phyloP scores from a whole-genome alignment of 2,888 invertebrate species.

The Hypsopygia costalis region DNA sequence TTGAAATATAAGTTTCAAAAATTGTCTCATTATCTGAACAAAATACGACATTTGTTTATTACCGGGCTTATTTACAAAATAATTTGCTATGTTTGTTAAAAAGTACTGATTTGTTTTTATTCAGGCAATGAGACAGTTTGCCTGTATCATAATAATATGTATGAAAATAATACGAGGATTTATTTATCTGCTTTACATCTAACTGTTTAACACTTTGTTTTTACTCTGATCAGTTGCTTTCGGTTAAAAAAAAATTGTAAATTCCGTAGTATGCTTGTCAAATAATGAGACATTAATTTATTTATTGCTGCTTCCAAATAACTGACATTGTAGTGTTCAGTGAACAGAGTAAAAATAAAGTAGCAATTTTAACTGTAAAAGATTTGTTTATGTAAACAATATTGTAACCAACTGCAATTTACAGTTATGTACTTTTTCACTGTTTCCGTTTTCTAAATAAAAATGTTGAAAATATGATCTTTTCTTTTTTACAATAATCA shows the following conservation, averaged over 20 bases:
- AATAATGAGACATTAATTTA: no score
- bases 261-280: neutral
- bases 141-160: constrained; percentile 55
- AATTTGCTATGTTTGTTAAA: neutral
- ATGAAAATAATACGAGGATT: constrained; percentile 54
- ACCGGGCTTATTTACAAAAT: neutral
- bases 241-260: constrained; percentile 1
- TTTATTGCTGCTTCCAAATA: no score
- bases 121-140: constrained; percentile 51
- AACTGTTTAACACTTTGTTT: constrained; percentile 56
- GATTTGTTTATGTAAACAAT: constrained; percentile 68
- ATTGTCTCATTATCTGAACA: constrained; percentile 52
- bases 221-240: constrained; percentile 52
- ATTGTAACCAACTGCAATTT: constrained; percentile 76
- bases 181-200: constrained; percentile 73
- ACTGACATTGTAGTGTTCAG: neutral
- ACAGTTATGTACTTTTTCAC: constrained; percentile 81
- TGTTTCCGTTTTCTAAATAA: constrained; percentile 81
- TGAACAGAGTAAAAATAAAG: constrained; percentile 57
- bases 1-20: constrained; percentile 49
- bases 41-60: constrained; percentile 13
- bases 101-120: constrained; percentile 16
- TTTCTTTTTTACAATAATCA: constrained; percentile 15
- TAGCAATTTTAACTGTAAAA: constrained; percentile 58
- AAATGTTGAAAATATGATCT: constrained; percentile 71